Percentiles rank a stretch among this genome's conserved stretches.
phyloP scores from a whole-genome alignment of 2,797 vertebrate genomes.

The Vipera latastei region DNA sequence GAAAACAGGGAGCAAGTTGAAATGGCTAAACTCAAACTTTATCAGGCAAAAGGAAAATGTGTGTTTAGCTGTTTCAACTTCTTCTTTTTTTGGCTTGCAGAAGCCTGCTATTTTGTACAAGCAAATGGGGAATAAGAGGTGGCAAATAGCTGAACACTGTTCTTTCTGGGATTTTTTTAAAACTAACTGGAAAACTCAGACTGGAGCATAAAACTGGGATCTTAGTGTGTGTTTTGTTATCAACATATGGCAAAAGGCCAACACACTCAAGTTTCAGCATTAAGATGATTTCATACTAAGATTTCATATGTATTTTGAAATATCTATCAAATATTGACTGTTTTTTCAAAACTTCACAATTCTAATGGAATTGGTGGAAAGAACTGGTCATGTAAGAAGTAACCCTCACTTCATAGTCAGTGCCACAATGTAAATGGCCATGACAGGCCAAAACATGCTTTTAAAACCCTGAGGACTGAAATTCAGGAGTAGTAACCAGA shows the following conservation, averaged over 20 bases:
- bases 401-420: not conserved
- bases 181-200: not conserved
- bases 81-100: not conserved
- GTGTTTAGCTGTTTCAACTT: not conserved
- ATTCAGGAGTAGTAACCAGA: not conserved
- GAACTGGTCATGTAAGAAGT: not conserved
- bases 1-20: not conserved
- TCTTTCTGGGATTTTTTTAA: not conserved
- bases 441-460: not conserved
- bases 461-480: not conserved
- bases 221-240: not conserved
- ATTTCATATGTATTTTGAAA: not conserved
- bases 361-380: not conserved
- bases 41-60: not conserved
- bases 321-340: not conserved
- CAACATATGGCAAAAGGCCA: not conserved
- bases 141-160: not conserved
- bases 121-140: not conserved
- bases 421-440: not conserved
- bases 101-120: not conserved
- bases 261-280: not conserved
- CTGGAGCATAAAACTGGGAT: not conserved
- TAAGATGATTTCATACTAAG: not conserved
- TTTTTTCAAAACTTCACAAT: not conserved
- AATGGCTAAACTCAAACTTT: not conserved